Base-by-base conservation (phyloP, 2,888 invertebrate species). In the Andrena praecox region DNA sequence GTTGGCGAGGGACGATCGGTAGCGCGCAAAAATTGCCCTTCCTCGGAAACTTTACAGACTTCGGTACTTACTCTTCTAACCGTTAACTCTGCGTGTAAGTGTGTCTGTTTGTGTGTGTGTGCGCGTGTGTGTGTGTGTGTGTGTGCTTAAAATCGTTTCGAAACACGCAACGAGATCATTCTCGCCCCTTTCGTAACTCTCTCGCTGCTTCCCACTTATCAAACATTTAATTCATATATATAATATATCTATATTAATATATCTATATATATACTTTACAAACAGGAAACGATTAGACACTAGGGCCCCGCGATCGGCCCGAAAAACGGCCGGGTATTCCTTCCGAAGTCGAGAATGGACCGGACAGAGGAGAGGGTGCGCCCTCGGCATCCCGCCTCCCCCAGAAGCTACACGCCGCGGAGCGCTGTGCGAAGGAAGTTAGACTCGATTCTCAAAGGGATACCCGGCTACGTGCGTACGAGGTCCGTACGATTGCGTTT, bases 261-360 rank as follows among this genome's bases (percentile, higher is more conserved):
- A 86, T 89, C 77, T 90, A 87, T 90, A 88, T 89, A 85, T 90
- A 90, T 91, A 91, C 87, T 90, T 91, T 91, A 91, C 91, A 91
- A 92, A 92, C 91, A 91, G 90, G 90, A 93, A 92, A 93, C 91
- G 92, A 91, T 91, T 89, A 91, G 90, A 92, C 91, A 91, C 89
- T 87, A 80, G 84, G 80, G 85, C 72, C 62, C 75, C 85, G 77
- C 85, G 84, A 86, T 85, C 78, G 85, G 82, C 85, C 74, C 82
- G 84, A 67, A 76, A 75, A 84, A 84, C 69, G 86, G 82, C 82
- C 87, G 88, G 85, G 89, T 85, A 83, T 88, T 85, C 89, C 87
- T 85, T 80, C 72, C 62, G 62, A 82, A 82, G 71, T 76, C 80
- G 77, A 86, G 67, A 88, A 73, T 81, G 86, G 83, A 85, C 72